Evolutionary conservation across 2,888 invertebrate species (phyloP), one percentile per base, ranked within the genome.

Genomic region (Daptonema setosum): DNA sequence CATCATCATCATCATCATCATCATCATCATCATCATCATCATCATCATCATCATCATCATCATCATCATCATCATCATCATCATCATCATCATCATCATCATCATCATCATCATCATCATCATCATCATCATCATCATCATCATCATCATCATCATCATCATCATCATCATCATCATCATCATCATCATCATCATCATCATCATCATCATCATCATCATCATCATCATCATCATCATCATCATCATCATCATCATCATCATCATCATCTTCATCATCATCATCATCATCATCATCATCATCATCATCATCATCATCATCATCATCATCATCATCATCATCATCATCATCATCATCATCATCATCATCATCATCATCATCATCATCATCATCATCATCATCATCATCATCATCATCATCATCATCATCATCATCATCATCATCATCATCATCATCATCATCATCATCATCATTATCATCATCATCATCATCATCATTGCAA

Each of bases 171-270:
- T 35, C 35, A 17, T 35, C 35, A 17, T 35, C 35, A 17, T 35
- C 35, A 17, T 35, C 35, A 17, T 35, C 35, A 17, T 35, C 35
- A 17, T 35, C 35, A 17, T 35, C 35, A 17, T 35, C 11, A 17
- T 35, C 35, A 17, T 48, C 26, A n/a, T 48, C 26, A n/a, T 48
- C 26, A n/a, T 48, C 26, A n/a, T 48, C 26, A n/a, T 48, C 26
- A n/a, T 48, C 26, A n/a, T 48, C 26, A n/a, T 48, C 26, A n/a
- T 48, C 50, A n/a, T 48, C 50, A n/a, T 48, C 50, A n/a, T 48
- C 50, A n/a, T 48, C 50, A n/a, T 48, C 50, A n/a, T 48, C 50
- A n/a, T 48, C 50, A n/a, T 48, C 50, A n/a, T 48, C 50, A n/a
- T 48, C 50, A n/a, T 48, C 50, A n/a, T 48, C 50, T 8, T 48